Conservation (phyloP, 2,888 invertebrate species). For the Pandemis corylana region DNA sequence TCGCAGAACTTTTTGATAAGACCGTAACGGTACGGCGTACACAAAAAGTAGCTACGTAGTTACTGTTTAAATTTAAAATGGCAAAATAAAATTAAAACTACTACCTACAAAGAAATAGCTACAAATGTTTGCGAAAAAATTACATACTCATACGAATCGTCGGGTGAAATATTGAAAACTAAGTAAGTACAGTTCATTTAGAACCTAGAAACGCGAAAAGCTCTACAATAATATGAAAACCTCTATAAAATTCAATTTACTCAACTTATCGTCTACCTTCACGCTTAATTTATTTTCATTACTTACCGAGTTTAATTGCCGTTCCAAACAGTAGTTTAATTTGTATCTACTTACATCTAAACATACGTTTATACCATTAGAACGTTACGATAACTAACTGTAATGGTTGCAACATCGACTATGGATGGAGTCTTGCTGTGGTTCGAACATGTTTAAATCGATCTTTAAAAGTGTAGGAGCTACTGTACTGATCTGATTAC, state of each 20-base stretch:
- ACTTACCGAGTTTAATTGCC: slow-evolving; percentile 27
- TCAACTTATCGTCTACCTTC: background rate
- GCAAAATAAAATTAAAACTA: no score
- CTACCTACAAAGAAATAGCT: no score
- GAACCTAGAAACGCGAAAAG: background rate
- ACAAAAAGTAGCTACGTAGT: no score
- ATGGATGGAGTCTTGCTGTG: slow-evolving; percentile 40
- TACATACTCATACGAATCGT: no score
- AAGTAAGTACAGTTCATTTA: no score
- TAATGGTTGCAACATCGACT: slow-evolving; percentile 72
- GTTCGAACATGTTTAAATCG: slow-evolving; percentile 48
- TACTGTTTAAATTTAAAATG: no score
- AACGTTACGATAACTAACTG: slow-evolving; percentile 69
- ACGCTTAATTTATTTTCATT: slow-evolving; percentile 32
- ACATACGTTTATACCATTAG: slow-evolving; percentile 58
- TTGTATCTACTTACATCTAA: slow-evolving; percentile 41
- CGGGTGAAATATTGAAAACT: no score
- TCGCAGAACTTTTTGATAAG: no score
- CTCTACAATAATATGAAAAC: background rate
- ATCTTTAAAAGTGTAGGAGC: slow-evolving; percentile 22
- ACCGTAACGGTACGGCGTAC: no score
- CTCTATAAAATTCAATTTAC: slow-evolving; percentile 2
- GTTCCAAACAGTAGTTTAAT: slow-evolving; percentile 25
- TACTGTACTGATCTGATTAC: slow-evolving; percentile 51
- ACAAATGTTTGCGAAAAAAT: background rate